Conservation (phyloP, 2,888 invertebrate species). For the Yponomeuta plumbellus region DNA sequence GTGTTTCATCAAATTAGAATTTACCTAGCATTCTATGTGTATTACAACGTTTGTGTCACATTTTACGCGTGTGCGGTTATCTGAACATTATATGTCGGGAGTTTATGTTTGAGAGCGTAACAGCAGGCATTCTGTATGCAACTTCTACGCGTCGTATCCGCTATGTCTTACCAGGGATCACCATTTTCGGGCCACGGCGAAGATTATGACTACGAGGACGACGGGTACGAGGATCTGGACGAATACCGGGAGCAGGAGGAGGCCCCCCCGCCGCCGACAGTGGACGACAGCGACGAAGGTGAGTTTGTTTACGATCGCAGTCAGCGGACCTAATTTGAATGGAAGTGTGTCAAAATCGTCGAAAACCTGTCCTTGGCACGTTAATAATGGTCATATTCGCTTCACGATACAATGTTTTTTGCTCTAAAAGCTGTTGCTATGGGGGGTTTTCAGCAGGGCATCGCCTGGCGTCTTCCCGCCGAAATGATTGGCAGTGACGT, state of each 20-base stretch:
- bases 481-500: conserved; percentile 7
- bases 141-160: conserved; percentile 73
- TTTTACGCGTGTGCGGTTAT: conserved; percentile 42
- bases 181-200: conserved; percentile 81
- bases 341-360: conserved; percentile 34
- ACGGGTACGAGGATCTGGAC: conserved; percentile 82
- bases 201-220: conserved; percentile 85
- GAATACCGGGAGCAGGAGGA: conserved; percentile 81
- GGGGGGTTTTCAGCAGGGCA: neutral
- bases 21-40: conserved; percentile 62
- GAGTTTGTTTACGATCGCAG: conserved; percentile 59
- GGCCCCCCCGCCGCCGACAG: conserved; percentile 70
- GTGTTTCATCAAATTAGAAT: conserved; percentile 34
- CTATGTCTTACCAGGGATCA: conserved; percentile 82
- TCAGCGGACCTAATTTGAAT: conserved; percentile 30
- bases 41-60: conserved; percentile 48
- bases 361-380: conserved; percentile 28
- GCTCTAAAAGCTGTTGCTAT: neutral
- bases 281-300: conserved; percentile 79
- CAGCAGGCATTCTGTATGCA: conserved; percentile 72
- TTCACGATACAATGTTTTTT: conserved; percentile 4
- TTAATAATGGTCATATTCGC: conserved; percentile 17
- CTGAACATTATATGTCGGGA: conserved; percentile 41
- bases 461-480: conserved; percentile 8
- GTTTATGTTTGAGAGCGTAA: conserved; percentile 59